Conservation (phyloP, 64 coral and sea anemone genomes). For the Pocillopora damicornis region DNA sequence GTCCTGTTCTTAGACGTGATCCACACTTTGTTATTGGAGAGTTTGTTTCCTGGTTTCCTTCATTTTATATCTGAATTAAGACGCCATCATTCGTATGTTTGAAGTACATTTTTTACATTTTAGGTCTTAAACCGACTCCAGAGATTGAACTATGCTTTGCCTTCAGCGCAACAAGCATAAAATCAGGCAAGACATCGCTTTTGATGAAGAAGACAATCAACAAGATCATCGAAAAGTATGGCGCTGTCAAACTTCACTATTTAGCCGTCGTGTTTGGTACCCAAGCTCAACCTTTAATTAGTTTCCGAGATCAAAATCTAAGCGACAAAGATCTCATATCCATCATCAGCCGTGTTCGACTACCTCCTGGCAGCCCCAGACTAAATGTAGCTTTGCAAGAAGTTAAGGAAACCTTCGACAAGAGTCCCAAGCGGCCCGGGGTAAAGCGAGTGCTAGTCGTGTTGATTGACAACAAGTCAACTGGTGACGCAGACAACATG, state of each 20-base stretch:
- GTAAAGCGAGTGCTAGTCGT: conserved; percentile 64
- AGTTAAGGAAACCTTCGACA: conserved; percentile 29
- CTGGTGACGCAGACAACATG: conserved; percentile 11
- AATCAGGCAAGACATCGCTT: conserved; percentile 33
- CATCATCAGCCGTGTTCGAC: conserved; percentile 25
- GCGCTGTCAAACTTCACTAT: conserved; percentile 62
- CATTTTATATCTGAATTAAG: too few relatives aligned
- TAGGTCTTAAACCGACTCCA: conserved; percentile 53
- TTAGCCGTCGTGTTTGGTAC: conserved; percentile 73
- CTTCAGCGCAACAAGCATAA: conserved; percentile 49
- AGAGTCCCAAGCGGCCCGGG: conserved; percentile 26
- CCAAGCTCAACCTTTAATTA: conserved; percentile 51
- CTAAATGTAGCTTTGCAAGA: conserved; percentile 55
- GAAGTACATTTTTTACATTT: conserved; percentile 3
- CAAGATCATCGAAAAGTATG: conserved; percentile 51
- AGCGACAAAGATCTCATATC: conserved; percentile 38
- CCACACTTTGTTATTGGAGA: too few relatives aligned
- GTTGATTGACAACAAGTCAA: conserved; percentile 52
- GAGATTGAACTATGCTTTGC: conserved; percentile 77
- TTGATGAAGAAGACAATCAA: conserved; percentile 81
- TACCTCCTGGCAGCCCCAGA: conserved; percentile 45
- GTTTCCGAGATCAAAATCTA: conserved; percentile 23
- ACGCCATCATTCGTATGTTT: not conserved
- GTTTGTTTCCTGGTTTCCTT: too few relatives aligned
- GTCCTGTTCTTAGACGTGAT: too few relatives aligned